Evolutionary conservation across 2,797 vertebrate species (phyloP).

Genomic region (Allochrocebus solatus): DNA sequence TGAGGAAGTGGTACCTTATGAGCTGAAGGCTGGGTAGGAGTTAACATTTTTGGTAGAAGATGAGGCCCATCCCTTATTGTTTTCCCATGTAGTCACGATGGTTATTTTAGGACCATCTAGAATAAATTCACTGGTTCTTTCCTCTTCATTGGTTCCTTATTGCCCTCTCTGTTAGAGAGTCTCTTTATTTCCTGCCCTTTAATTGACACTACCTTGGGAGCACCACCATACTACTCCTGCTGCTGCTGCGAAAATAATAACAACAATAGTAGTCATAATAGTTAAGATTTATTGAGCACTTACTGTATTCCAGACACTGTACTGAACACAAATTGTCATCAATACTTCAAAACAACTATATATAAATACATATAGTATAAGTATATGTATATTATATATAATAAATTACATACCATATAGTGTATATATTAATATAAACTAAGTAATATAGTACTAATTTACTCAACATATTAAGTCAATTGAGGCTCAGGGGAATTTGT

Average conservation of each 20-base stretch:
- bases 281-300: not conserved
- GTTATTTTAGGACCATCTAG: not conserved
- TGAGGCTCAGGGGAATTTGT: not conserved
- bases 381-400: not conserved
- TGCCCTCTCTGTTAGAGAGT: not conserved
- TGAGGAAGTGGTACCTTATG: not conserved
- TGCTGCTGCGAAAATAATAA: not conserved
- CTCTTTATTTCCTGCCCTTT: not conserved
- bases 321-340: not conserved
- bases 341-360: not conserved
- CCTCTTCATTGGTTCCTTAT: not conserved
- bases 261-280: not conserved
- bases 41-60: not conserved
- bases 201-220: not conserved
- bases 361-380: not conserved
- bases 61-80: not conserved
- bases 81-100: not conserved
- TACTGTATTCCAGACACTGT: not conserved
- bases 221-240: too few species aligned
- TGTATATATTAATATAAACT: not conserved
- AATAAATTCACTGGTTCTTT: not conserved
- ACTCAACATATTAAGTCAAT: too few species aligned
- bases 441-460: not conserved
- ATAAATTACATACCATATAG: not conserved
- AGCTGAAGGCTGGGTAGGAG: not conserved